Evolutionary conservation across 2,797 vertebrate species (phyloP), one percentile per base, ranked within the genome.

Genomic region (Glossophaga mutica): DNA sequence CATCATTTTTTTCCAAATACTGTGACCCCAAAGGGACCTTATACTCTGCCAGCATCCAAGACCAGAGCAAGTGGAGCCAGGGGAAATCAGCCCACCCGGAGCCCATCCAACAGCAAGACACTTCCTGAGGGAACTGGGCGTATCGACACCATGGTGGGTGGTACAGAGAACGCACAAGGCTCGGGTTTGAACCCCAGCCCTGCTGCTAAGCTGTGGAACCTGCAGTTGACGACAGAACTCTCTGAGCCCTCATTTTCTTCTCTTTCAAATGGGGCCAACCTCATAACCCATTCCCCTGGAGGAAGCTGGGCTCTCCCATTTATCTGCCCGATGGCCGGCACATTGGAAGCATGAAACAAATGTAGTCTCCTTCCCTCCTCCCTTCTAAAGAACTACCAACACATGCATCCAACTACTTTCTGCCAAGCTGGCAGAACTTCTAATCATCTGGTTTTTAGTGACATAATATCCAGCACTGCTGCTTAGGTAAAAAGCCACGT

Each of bases 131-230:
- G 71, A 21, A 0, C 9, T 9, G 3, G 26, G 21, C 19, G 6
- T 9, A 4, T 19, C 3, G 92, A 39, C 1, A 0, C 57, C 3
- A 12, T 4, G 87, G n/a, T 12, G 21, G 77, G 24, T 32, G 5
- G 21, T 15, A 10, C 70, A 21, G 9, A 44, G 90, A 94, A 24
- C 34, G 62, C 19, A 6, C 5, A 0, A 70, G 68, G 24, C 26
- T 24, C 0, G 0, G 26, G 15, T 29, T 55, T 1, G 18, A 62
- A 67, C 10, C 50, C 39, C 22, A 44, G 90, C 12, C 22, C 39
- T 19, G 42, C 39, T 32, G n/a, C 44, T 12, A 15, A 52, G 37
- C 57, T 8, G 37, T 44, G 57, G 70, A 21, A 10, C 39, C 37
- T 19, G 11, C 29, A 22, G 34, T 19, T 62, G 22, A 16, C 12